Evolutionary conservation across 2,888 invertebrate genomes (phyloP).

Genomic region (Leucania comma): DNA sequence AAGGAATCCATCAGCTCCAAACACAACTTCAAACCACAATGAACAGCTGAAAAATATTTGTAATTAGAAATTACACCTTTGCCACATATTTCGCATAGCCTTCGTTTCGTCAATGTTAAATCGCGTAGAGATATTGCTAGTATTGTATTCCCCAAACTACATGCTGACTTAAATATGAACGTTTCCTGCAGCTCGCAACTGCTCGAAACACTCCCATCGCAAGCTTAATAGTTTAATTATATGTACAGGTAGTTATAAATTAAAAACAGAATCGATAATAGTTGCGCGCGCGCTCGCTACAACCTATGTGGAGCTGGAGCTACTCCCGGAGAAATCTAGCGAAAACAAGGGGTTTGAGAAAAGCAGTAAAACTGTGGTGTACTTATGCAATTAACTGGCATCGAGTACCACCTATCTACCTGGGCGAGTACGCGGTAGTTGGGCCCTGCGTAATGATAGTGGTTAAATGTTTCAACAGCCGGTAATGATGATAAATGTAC

Average conservation of each 20-base stretch:
- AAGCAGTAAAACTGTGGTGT: slow-evolving; percentile 49
- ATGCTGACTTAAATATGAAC: too few relatives aligned
- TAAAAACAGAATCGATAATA: neutral
- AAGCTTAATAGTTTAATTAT: neutral
- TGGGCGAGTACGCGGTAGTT: neutral
- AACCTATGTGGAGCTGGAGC: neutral
- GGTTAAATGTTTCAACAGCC: slow-evolving; percentile 2
- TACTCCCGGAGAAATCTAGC: slow-evolving; percentile 31
- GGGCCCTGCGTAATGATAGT: neutral
- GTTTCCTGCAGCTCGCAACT: neutral
- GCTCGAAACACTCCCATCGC: too few relatives aligned
- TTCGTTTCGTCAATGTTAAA: too few relatives aligned
- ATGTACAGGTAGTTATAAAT: slow-evolving; percentile 5
- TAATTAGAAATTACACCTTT: too few relatives aligned
- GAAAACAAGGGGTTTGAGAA: slow-evolving; percentile 44
- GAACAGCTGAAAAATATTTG: too few relatives aligned
- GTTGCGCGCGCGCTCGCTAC: neutral
- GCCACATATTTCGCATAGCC: too few relatives aligned
- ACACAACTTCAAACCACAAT: too few relatives aligned
- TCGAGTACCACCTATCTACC: neutral
- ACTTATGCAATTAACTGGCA: slow-evolving; percentile 39
- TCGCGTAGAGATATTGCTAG: neutral
- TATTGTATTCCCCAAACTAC: too few relatives aligned
- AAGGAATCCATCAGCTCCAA: too few relatives aligned
- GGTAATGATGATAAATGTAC: slow-evolving; percentile 9